Evolutionary conservation across 2,113 vertebrate species (phyloP), one percentile per base, ranked within the genome.

Genomic region (Rafetus swinhoei): DNA sequence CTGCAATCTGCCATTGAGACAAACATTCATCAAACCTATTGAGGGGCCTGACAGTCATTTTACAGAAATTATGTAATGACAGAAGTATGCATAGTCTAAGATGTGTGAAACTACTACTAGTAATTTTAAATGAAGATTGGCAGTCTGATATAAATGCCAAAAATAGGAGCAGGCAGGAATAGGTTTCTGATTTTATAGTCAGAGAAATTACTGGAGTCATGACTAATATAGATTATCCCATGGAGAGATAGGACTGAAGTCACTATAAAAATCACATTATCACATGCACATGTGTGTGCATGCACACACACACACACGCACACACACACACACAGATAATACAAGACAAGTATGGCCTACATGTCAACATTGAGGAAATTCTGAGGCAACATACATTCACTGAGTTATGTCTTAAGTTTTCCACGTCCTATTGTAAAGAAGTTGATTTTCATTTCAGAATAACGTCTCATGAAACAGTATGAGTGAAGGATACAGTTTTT

Each of bases 1-100:
- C 79, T 94, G 62, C 91, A 97, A 82, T 94, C 94, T 97, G 83
- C 89, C 53, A 90, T 86, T 95, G 93, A 97, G 90, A 95, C 55
- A 94, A 83, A 89, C 81, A 90, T 77, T 97, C 97, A 88, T 72
- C 62, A 88, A 27, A 94, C 93, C 95, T 87, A 90, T 96, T 97
- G 39, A 84, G 59, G 25, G 39, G 60, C 86, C 16, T 53, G 50
- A 65, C 69, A 90, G 52, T 91, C 21, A 90, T 54, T 52, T 94
- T 96, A 88, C 77, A 96, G 65, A 94, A 94, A 95, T 94, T 92
- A 92, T 93, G 19, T 87, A 95, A 89, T 90, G 76, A 91, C 54
- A 87, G 65, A 95, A 93, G 89, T 93, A 91, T 65, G 91, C 74
- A 88, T 54, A 90, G 84, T 89, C 65, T 79, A 92, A 94, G 59